Evolutionary conservation across 1,140 invertebrate genomes (phyloP).

Genomic region (Sipha flava): DNA sequence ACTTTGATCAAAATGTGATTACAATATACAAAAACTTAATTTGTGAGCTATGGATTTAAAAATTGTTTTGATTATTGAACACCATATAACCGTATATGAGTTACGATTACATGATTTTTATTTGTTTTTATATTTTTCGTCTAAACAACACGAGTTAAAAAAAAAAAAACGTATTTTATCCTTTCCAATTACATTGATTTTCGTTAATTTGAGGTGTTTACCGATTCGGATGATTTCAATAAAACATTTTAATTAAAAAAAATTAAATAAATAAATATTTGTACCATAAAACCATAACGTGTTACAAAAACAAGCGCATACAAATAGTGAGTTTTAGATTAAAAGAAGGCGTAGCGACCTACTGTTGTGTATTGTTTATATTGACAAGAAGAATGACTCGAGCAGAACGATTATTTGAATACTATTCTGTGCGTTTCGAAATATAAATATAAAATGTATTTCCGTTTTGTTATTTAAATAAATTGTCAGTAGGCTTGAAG

Average conservation of each 20-base stretch:
- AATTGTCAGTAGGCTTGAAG: not conserved
- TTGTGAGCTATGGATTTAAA: too few species aligned
- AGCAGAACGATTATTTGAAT: not conserved
- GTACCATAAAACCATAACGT: not conserved
- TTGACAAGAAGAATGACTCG: not conserved
- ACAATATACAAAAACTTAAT: too few species aligned
- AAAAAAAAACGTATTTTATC: too few species aligned
- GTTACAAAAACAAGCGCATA: not conserved
- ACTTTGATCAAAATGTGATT: too few species aligned
- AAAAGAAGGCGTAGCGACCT: not conserved
- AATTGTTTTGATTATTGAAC: too few species aligned
- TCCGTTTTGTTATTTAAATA: not conserved
- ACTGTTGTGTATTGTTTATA: not conserved
- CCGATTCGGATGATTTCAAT: not conserved
- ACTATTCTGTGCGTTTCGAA: not conserved
- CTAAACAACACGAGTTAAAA: too few species aligned
- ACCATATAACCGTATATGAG: too few species aligned
- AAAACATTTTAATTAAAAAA: not conserved
- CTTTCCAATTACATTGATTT: not conserved
- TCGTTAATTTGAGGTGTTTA: not conserved
- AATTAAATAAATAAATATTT: not conserved
- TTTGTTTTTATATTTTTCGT: too few species aligned
- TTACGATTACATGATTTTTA: too few species aligned
- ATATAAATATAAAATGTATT: not conserved
- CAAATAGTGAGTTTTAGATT: not conserved